Percentiles rank a stretch among this genome's conserved stretches.
These are phyloP conservation scores for Parazoanthus atlanticus DNA, from an alignment of 92 coral and sea anemone species.

Conservation along the genomic window DNA sequence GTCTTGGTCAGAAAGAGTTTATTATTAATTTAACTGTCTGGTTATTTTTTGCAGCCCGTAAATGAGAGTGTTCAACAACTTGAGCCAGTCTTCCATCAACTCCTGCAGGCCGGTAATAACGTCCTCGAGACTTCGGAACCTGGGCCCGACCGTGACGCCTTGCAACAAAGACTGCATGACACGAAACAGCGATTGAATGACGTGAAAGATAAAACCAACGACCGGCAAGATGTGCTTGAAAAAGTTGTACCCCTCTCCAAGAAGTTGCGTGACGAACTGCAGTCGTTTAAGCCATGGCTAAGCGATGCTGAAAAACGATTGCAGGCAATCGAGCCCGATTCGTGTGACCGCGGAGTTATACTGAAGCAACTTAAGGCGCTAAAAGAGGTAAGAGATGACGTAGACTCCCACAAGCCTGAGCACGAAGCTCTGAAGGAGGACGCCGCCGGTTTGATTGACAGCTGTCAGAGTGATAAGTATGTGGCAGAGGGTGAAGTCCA, in stretches of 20 bases:
- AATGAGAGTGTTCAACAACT: constrained; percentile 82
- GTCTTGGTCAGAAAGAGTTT: no score
- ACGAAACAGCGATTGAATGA: constrained; percentile 83
- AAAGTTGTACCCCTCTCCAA: constrained; percentile 92
- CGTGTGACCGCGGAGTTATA: constrained; percentile 75
- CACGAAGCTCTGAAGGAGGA: constrained; percentile 70
- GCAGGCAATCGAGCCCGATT: constrained; percentile 66
- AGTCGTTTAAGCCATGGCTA: constrained; percentile 88
- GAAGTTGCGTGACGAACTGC: constrained; percentile 76
- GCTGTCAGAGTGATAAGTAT: constrained; percentile 88
- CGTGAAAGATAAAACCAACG: constrained; percentile 75
- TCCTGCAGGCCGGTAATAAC: constrained; percentile 77
- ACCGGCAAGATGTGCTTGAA: constrained; percentile 85
- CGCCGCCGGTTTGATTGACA: constrained; percentile 73
- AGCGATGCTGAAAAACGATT: constrained; percentile 76
- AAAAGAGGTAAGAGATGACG: constrained; percentile 66
- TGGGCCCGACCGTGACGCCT: constrained; percentile 93
- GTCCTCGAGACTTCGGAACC: constrained; percentile 91
- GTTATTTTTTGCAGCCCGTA: constrained; percentile 59
- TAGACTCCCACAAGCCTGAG: constrained; percentile 81
- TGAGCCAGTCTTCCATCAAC: constrained; percentile 88
- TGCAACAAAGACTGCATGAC: constrained; percentile 87
- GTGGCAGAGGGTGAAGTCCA: constrained; percentile 91
- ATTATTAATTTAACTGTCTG: neutral
- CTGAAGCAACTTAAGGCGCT: constrained; percentile 81